A percentile compares a stretch with the other conserved stretches of the same genome.
phyloP scores from a whole-genome alignment of 2,113 vertebrate species.

The Gnathonemus longibarbis region DNA sequence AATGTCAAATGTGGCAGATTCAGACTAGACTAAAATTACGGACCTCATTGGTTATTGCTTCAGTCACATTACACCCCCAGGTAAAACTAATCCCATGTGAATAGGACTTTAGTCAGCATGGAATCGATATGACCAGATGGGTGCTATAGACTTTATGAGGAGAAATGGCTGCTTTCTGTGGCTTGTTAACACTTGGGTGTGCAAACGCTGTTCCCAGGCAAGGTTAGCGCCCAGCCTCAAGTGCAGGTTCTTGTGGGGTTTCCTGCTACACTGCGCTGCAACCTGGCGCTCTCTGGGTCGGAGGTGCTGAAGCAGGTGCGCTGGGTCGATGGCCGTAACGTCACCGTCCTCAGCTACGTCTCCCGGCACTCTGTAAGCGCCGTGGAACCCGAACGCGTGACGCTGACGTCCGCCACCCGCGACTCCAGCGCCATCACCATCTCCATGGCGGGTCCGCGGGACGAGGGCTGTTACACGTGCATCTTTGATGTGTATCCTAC shows the following conservation, averaged over 20 bases:
- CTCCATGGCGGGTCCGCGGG: slow-evolving; percentile 21
- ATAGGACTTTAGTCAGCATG: background rate
- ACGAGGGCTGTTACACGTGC: slow-evolving; percentile 61
- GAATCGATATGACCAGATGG: background rate
- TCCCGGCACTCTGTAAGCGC: background rate
- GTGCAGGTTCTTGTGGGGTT: slow-evolving; percentile 32
- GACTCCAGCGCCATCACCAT: slow-evolving; percentile 53
- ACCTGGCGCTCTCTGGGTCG: slow-evolving; percentile 32
- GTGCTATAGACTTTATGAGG: background rate
- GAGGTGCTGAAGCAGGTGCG: slow-evolving; percentile 51
- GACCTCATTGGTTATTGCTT: background rate
- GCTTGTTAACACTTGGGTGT: background rate
- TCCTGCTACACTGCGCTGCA: slow-evolving; percentile 51
- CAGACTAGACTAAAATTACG: background rate
- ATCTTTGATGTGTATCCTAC: slow-evolving; percentile 54
- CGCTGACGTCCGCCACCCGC: slow-evolving; percentile 26
- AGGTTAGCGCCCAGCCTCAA: slow-evolving; percentile 40
- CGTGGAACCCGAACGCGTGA: slow-evolving; percentile 33
- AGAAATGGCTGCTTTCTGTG: background rate
- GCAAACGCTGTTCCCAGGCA: slow-evolving; percentile 34
- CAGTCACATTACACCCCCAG: background rate
- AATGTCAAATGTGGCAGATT: background rate
- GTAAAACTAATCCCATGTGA: background rate
- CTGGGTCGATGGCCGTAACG: slow-evolving; percentile 41
- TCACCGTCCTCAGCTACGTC: slow-evolving; percentile 47